These are phyloP conservation scores for Scopus umbretta DNA, from an alignment of 2,113 vertebrate species.

Conservation along the genomic window DNA sequence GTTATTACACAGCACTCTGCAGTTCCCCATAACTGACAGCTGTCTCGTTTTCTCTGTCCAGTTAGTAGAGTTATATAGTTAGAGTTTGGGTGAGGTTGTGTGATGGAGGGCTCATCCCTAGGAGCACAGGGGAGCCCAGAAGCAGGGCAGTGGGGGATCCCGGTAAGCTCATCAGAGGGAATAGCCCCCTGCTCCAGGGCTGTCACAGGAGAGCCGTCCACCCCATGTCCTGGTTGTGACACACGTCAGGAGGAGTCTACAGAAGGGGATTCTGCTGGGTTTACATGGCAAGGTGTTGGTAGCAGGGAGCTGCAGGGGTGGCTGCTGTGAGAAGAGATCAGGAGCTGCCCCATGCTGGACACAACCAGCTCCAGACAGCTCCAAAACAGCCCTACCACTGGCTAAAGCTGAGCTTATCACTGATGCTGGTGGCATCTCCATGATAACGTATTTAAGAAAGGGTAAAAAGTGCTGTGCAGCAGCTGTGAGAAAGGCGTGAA, in stretches of 20 bases:
- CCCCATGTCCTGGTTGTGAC: neutral
- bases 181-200: neutral
- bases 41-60: neutral
- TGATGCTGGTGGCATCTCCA: neutral
- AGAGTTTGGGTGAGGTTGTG: neutral
- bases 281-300: neutral
- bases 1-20: neutral
- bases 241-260: neutral
- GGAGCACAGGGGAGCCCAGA: neutral
- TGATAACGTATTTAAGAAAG: neutral
- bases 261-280: neutral
- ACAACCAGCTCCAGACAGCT: neutral
- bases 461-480: neutral
- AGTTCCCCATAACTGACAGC: neutral
- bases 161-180: neutral
- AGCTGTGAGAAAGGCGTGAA: neutral
- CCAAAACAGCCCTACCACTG: neutral
- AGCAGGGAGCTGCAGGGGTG: neutral
- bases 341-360: neutral
- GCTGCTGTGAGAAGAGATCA: neutral
- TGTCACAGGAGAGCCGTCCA: neutral
- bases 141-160: accelerated
- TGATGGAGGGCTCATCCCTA: neutral
- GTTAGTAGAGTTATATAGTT: neutral
- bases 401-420: neutral